Evolutionary conservation across 2,797 vertebrate genomes (phyloP).

Genomic region (Siniperca obscura): DNA sequence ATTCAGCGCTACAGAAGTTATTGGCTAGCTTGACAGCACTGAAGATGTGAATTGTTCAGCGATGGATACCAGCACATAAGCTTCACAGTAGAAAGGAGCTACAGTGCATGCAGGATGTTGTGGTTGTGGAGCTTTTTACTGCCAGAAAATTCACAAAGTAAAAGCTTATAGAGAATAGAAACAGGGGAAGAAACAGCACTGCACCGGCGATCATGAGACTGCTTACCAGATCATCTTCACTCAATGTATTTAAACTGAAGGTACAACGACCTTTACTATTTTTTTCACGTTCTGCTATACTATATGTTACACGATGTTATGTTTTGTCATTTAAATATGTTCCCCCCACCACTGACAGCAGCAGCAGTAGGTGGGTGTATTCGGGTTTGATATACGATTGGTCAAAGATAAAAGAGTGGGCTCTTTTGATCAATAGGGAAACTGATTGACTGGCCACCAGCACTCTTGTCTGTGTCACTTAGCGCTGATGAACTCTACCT

Average conservation of each 20-base stretch:
- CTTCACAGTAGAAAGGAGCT: background rate
- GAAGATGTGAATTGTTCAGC: background rate
- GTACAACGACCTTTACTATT: background rate
- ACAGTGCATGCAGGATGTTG: constrained; percentile 38
- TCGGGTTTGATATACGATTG: background rate
- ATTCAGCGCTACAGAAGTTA: background rate
- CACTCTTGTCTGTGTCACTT: constrained; percentile 73
- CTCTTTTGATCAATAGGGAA: constrained; percentile 75
- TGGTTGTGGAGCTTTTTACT: constrained; percentile 29
- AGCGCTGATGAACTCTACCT: constrained; percentile 66
- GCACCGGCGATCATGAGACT: constrained; percentile 7
- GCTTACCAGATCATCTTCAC: constrained; percentile 28
- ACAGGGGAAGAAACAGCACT: constrained; percentile 4
- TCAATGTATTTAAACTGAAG: background rate
- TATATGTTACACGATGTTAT: background rate
- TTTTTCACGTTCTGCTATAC: background rate
- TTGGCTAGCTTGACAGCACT: background rate
- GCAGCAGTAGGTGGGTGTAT: background rate
- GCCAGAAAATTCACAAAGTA: constrained; percentile 24
- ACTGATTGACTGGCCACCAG: constrained; percentile 67
- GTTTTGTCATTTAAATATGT: background rate
- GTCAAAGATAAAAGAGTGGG: constrained; percentile 54
- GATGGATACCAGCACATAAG: background rate
- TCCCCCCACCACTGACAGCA: background rate
- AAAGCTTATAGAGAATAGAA: constrained; percentile 13